phyloP scores from a whole-genome alignment of 1,140 invertebrate genomes.

The Saccostrea cuccullata region DNA sequence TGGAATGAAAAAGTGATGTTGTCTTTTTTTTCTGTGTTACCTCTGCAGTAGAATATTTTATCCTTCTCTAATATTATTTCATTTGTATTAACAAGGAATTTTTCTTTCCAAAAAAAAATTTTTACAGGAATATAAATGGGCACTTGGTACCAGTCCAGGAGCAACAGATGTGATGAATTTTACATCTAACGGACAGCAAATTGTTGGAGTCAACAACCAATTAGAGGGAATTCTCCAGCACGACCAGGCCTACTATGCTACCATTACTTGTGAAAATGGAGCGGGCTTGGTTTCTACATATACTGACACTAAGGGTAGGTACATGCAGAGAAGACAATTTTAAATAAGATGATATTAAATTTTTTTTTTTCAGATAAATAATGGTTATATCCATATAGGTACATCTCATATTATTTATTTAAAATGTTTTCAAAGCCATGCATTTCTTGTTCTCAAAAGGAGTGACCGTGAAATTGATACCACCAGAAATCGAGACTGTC shows the following conservation, averaged over 20 bases:
- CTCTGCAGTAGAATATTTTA: neutral
- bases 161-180: slow-evolving; percentile 53
- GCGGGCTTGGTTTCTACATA: slow-evolving; percentile 46
- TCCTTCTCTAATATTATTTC: too few species aligned
- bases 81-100: neutral
- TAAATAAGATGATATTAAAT: neutral
- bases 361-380: neutral
- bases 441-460: slow-evolving; percentile 42
- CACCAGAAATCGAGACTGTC: slow-evolving; percentile 54
- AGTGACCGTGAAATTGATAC: slow-evolving; percentile 56
- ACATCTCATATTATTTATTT: too few species aligned
- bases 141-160: slow-evolving; percentile 57
- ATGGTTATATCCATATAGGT: too few species aligned
- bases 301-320: slow-evolving; percentile 54
- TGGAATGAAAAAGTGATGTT: neutral
- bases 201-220: slow-evolving; percentile 50
- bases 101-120: neutral
- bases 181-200: slow-evolving; percentile 49
- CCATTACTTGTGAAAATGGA: slow-evolving; percentile 58
- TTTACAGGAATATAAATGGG: slow-evolving; percentile 61
- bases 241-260: slow-evolving; percentile 56
- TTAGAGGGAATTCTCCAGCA: slow-evolving; percentile 52
- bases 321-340: neutral
- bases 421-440: neutral
- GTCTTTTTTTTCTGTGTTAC: neutral